Base-by-base conservation (phyloP, 2,888 invertebrate species). In the Ypsolopha sequella region DNA sequence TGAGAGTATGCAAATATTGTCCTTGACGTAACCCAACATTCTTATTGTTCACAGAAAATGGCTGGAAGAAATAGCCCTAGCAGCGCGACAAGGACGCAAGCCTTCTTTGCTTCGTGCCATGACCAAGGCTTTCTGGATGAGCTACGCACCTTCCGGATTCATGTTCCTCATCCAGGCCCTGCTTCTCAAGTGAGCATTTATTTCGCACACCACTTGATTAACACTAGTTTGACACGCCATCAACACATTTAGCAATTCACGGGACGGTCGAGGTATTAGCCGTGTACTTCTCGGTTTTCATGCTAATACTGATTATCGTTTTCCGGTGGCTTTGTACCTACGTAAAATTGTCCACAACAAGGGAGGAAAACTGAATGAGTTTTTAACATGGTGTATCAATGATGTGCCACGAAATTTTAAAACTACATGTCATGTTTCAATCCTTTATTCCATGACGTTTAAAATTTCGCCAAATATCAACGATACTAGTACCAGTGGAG, bases 41-140 rank as follows among this genome's bases (percentile, higher is more conserved):
- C 60, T 58, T 53, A 57, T 63, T 68, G 56, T 65, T 82, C 84
- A 62, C 77, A 92, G 92, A 64, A 89, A 92, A 81, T 92, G 92
- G 92, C 75, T 87, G 54, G 88, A 88, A 67, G 91, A 92, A 73
- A 72, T 91, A 56, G 85, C 88, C 55, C 72, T 81, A 54, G 88
- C 89, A 1, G 86, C 80, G 66, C 85, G 80, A 52, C 81, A 87
- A 57, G 86, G 88, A 9, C 84, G 88, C 59, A 88, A 88, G 60
- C 92, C 93, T 6, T 89, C 89, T 33, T 80, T 93, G 9, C 81
- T 91, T 35, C 89, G 88, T 55, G 92, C 91, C 9, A 85, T 93
- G 66, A 82, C 90, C 54, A 87, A 88, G 56, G 89, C 92, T 35
- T 93, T 93, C 73, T 90, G 91, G 89, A 88, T 89, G 62, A 90